Evolutionary conservation across 2,113 vertebrate genomes (phyloP).

Genomic region (Probosciger aterrimus): DNA sequence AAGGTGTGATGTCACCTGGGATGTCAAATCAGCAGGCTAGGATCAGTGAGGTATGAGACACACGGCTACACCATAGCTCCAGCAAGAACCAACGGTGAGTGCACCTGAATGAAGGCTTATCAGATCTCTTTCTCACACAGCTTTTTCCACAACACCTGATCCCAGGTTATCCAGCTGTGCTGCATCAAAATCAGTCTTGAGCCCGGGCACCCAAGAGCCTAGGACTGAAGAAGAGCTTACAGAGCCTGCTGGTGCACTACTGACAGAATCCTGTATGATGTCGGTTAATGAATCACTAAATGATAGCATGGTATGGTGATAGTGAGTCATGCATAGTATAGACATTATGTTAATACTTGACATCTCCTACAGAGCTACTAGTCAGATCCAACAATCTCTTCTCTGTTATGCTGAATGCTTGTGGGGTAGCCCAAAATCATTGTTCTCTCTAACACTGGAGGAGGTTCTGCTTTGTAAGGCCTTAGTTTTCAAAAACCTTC

Average conservation of each 20-base stretch:
- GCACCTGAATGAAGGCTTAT: neutral
- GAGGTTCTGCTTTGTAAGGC: constrained; percentile 7
- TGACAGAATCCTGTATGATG: neutral
- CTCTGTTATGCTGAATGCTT: neutral
- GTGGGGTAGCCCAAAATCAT: neutral
- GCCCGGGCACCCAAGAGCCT: neutral
- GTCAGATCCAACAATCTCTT: neutral
- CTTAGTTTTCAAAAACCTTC: neutral
- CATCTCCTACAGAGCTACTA: neutral
- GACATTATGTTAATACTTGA: neutral
- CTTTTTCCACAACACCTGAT: neutral
- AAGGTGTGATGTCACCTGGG: neutral
- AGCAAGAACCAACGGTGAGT: neutral
- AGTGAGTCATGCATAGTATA: neutral
- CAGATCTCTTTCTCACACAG: neutral
- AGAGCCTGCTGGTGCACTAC: neutral
- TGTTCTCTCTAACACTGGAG: neutral
- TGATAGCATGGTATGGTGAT: neutral
- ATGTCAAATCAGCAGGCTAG: too few species aligned
- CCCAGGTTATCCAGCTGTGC: neutral
- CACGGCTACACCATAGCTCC: neutral
- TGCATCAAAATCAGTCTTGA: rapidly evolving
- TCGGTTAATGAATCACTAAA: neutral
- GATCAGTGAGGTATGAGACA: neutral
- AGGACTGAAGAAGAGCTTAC: neutral